A percentile compares a stretch with the other conserved stretches of the same genome.
These are phyloP conservation scores for Drosophila nr. fundita DNA, from an alignment of 2,888 invertebrate genomes.

Conservation along the genomic window DNA sequence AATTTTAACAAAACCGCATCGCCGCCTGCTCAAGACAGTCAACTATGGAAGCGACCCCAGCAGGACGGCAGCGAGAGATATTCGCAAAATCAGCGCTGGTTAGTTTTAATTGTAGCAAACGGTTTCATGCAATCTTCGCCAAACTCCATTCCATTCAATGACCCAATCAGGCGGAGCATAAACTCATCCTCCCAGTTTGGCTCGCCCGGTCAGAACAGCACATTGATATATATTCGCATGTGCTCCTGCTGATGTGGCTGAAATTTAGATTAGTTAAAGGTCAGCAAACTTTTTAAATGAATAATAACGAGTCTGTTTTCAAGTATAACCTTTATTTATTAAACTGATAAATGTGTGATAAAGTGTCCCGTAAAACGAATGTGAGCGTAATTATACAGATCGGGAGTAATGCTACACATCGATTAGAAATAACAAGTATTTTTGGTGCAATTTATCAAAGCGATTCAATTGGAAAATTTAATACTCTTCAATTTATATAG, in stretches of 20 bases:
- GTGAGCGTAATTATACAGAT: not conserved
- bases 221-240: not conserved
- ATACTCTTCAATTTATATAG: not conserved
- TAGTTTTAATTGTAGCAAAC: constrained; percentile 83
- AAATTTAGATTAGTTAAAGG: not conserved
- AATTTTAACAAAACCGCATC: constrained; percentile 81
- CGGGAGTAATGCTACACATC: not conserved
- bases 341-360: not conserved
- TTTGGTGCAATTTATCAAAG: not conserved
- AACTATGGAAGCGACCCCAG: constrained; percentile 27
- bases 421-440: not conserved
- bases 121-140: constrained; percentile 79
- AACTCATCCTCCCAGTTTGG: too few relatives aligned
- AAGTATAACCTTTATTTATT: not conserved
- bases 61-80: constrained; percentile 37
- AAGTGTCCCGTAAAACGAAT: not conserved
- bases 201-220: not conserved
- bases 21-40: constrained; percentile 77
- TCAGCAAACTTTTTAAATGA: not conserved
- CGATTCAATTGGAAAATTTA: too few relatives aligned
- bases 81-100: constrained; percentile 70
- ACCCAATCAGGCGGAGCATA: constrained; percentile 7
- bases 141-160: constrained; percentile 43
- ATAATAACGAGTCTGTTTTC: not conserved
- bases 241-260: not conserved